phyloP scores from a whole-genome alignment of 30 jellyfish, hydroid and myxozoan species.

The Cassiopea andromeda region DNA sequence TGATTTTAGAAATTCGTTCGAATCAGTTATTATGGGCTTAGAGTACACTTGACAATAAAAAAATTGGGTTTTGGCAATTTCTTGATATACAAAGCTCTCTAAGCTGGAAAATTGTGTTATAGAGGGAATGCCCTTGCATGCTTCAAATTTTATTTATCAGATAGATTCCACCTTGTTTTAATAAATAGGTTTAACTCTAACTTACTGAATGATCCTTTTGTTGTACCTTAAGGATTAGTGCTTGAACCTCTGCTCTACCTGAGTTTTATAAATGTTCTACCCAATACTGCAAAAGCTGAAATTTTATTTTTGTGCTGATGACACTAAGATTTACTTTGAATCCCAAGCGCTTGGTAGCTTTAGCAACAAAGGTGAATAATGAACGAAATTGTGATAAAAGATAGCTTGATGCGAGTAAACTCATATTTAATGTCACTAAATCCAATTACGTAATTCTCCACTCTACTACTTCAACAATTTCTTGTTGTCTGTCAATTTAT shows the following conservation, averaged over 20 bases:
- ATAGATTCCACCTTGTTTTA: background rate
- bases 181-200: background rate
- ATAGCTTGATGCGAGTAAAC: background rate
- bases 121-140: conserved; percentile 46
- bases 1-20: too few relatives aligned
- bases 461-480: background rate
- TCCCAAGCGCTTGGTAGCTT: conserved; percentile 7
- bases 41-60: conserved; percentile 41
- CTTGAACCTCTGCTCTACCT: conserved; percentile 52
- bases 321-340: conserved; percentile 41
- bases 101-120: conserved; percentile 37
- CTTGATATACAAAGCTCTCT: conserved; percentile 10
- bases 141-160: conserved; percentile 6
- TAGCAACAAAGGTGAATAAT: background rate
- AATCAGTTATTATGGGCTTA: background rate
- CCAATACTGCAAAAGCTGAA: conserved; percentile 35
- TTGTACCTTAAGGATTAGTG: conserved; percentile 33
- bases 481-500: background rate
- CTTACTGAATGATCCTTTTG: background rate
- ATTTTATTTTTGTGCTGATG: conserved; percentile 59
- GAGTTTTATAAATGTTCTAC: conserved; percentile 26
- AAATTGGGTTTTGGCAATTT: background rate
- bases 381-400: background rate
- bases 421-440: background rate
- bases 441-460: conserved; percentile 5